A percentile compares a stretch with the other conserved stretches of the same genome.
Evolutionary conservation across 2,113 vertebrate species (phyloP).

Genomic region (Copsychus sechellarum): DNA sequence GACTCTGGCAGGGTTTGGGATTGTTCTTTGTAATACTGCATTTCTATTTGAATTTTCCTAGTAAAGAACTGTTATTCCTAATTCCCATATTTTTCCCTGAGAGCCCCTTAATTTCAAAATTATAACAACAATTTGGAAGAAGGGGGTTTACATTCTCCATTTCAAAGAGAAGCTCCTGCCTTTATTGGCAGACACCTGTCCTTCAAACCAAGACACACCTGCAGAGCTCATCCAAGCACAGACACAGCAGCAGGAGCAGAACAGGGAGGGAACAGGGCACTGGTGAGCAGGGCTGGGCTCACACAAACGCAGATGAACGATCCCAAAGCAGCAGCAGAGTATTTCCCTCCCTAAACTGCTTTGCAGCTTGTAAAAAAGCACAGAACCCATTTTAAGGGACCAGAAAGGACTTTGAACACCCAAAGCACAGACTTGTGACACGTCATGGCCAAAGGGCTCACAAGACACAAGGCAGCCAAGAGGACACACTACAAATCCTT

Average conservation of each 20-base stretch:
- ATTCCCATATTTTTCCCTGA: too few relatives aligned
- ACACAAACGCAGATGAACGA: fast-evolving
- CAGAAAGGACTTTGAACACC: background rate
- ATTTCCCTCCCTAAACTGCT: background rate
- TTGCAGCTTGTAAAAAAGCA: background rate
- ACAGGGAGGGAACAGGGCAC: fast-evolving
- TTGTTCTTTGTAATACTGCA: too few relatives aligned
- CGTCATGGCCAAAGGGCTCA: fast-evolving
- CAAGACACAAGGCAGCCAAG: background rate
- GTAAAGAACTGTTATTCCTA: too few relatives aligned
- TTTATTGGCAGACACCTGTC: too few relatives aligned
- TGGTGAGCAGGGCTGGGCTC: background rate
- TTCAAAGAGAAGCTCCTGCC: too few relatives aligned
- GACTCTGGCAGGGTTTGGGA: too few relatives aligned
- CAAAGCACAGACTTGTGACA: background rate
- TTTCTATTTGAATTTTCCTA: too few relatives aligned
- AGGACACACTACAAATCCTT: background rate
- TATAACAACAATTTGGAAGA: too few relatives aligned
- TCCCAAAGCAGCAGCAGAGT: background rate
- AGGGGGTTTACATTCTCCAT: too few relatives aligned
- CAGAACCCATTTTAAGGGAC: background rate
- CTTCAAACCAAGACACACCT: background rate
- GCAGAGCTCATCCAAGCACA: background rate
- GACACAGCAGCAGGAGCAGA: background rate
- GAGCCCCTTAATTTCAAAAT: too few relatives aligned